Conservation (phyloP, 2,113 vertebrate species). For the Prolemur simus region DNA sequence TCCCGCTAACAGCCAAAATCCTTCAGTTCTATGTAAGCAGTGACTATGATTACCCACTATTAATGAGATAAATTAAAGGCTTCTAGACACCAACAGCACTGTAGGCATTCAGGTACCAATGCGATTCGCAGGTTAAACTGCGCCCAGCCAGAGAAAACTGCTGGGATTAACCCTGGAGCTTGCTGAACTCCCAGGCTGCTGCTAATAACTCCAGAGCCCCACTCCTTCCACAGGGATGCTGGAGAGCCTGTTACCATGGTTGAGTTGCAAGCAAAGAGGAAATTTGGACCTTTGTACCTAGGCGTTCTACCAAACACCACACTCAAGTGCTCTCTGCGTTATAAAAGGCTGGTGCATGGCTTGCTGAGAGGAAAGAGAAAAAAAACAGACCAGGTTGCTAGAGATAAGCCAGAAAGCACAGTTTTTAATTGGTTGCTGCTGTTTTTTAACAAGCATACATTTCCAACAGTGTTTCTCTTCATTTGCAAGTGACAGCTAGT, state of each 20-base stretch:
- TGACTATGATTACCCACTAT: neutral
- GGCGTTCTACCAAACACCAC: conserved; percentile 77
- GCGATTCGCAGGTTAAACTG: neutral
- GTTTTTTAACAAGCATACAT: conserved; percentile 63
- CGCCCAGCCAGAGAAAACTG: neutral
- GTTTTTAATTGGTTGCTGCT: conserved; percentile 56
- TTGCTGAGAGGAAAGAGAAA: conserved; percentile 82
- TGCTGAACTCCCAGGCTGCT: neutral
- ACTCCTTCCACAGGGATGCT: neutral
- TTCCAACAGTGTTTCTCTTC: conserved; percentile 67
- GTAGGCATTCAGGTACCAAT: neutral
- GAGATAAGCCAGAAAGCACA: conserved; percentile 81
- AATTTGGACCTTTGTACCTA: conserved; percentile 59
- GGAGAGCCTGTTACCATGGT: neutral
- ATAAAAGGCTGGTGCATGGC: conserved; percentile 81
- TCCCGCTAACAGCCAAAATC: neutral
- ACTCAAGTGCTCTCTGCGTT: conserved; percentile 80
- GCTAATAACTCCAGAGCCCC: neutral
- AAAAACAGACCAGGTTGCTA: conserved; percentile 75
- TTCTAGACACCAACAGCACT: neutral
- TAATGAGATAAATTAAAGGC: neutral
- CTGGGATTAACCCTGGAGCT: neutral
- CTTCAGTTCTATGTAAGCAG: neutral
- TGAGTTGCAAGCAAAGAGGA: neutral
- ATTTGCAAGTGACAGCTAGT: conserved; percentile 85